A percentile compares a stretch with the other conserved stretches of the same genome.
These are phyloP conservation scores for Antheraea yamamai DNA, from an alignment of 2,888 invertebrate species.

Conservation along the genomic window DNA sequence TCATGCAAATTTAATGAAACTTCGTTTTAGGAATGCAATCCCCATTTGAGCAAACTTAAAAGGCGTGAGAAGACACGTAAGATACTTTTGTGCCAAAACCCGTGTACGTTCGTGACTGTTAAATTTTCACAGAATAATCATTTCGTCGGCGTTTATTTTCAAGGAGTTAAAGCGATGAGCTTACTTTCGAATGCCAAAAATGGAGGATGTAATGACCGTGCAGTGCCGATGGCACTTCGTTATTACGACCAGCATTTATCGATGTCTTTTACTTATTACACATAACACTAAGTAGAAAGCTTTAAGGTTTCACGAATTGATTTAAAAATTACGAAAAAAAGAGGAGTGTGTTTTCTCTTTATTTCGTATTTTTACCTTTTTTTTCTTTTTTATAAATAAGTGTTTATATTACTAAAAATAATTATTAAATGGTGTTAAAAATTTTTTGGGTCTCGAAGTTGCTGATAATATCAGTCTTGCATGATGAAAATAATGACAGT, in stretches of 20 bases:
- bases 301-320: not conserved
- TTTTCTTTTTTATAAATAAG: too few relatives aligned
- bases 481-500: not conserved
- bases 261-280: slow-evolving; percentile 9
- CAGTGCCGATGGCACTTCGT: slow-evolving; percentile 6
- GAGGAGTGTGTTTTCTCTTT: not conserved
- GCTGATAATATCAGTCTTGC: not conserved
- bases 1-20: not conserved
- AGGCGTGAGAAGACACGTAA: not conserved
- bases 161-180: slow-evolving; percentile 13
- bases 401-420: too few relatives aligned
- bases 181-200: slow-evolving; percentile 17
- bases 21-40: not conserved
- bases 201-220: slow-evolving; percentile 9
- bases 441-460: too few relatives aligned
- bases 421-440: not conserved
- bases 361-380: not conserved
- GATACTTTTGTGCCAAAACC: not conserved
- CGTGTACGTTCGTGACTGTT: not conserved
- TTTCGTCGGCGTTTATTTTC: not conserved
- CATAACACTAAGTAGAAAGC: not conserved
- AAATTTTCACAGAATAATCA: slow-evolving; percentile 13
- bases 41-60: not conserved
- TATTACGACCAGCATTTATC: slow-evolving; percentile 1
- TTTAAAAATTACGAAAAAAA: not conserved